These are phyloP conservation scores for Dermatophagoides farinae DNA, from an alignment of 1,140 invertebrate genomes.

Conservation along the genomic window DNA sequence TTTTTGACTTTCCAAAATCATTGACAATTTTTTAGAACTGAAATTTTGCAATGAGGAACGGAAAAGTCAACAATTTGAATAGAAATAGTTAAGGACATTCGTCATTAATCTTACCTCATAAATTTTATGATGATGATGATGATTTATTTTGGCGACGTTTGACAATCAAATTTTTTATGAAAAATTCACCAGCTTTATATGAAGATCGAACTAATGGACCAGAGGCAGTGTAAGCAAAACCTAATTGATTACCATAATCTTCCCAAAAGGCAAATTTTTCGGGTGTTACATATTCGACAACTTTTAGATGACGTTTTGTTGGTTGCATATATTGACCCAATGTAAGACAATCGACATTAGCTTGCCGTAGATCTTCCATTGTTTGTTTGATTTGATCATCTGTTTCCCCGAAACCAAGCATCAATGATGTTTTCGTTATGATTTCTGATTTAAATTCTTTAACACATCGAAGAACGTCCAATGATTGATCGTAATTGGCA, in stretches of 20 bases:
- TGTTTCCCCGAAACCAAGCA: slow-evolving; percentile 90
- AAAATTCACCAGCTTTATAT: slow-evolving; percentile 70
- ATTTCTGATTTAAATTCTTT: slow-evolving; percentile 36
- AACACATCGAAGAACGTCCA: slow-evolving; percentile 55
- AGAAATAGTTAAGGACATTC: no score
- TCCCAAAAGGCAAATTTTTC: slow-evolving; percentile 86
- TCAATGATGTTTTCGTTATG: slow-evolving; percentile 96
- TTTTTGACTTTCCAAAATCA: slow-evolving; percentile 3
- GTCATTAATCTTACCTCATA: no score
- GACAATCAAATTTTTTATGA: slow-evolving; percentile 19
- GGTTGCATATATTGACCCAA: slow-evolving; percentile 99
- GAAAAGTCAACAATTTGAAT: neutral
- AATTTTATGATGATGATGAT: neutral
- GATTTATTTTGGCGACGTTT: slow-evolving; percentile 6
- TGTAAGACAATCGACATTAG: slow-evolving; percentile 80
- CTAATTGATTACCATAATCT: slow-evolving; percentile 54
- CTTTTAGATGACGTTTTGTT: slow-evolving; percentile 80
- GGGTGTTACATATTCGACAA: slow-evolving; percentile 89
- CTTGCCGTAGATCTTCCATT: slow-evolving; percentile 52
- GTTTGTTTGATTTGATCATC: slow-evolving; percentile 72
- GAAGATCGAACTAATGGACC: slow-evolving; percentile 90
- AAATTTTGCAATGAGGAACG: slow-evolving; percentile 4
- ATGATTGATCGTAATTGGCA: slow-evolving; percentile 54
- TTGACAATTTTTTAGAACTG: neutral
- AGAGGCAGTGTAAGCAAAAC: slow-evolving; percentile 91